These are phyloP conservation scores for Numenius phaeopus DNA, from an alignment of 2,797 vertebrate genomes.

Conservation along the genomic window DNA sequence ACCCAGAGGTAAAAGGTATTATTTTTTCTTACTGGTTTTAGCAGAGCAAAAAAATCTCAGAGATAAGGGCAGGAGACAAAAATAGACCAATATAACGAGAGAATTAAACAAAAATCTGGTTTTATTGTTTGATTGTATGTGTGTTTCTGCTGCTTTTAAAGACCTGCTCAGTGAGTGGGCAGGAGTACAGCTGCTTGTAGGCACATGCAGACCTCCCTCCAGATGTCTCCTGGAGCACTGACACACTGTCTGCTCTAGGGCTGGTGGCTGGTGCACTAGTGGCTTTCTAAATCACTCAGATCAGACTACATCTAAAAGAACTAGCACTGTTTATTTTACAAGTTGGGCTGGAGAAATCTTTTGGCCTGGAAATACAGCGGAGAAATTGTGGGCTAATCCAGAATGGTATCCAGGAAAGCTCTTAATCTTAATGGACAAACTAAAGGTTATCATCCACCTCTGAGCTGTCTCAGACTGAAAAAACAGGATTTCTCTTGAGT, in stretches of 20 bases:
- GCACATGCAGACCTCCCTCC: accelerated
- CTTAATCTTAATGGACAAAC: neutral
- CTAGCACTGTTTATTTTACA: neutral
- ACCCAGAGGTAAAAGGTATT: accelerated
- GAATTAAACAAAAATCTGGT: neutral
- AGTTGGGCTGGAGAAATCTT: neutral
- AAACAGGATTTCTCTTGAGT: neutral
- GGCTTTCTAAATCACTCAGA: neutral
- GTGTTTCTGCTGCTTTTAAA: neutral
- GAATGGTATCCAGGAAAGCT: neutral
- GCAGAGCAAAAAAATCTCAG: neutral
- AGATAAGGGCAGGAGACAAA: neutral
- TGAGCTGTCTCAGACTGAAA: neutral
- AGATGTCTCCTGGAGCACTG: neutral
- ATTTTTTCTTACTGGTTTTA: neutral
- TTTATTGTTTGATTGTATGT: neutral
- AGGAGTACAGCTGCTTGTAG: neutral
- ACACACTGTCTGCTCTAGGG: accelerated
- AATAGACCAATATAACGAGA: neutral
- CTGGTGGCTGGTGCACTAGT: neutral
- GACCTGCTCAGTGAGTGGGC: neutral
- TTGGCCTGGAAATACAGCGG: neutral
- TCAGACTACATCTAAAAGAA: neutral
- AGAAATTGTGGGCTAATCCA: neutral
- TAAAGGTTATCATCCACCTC: neutral